Percentiles rank a stretch among this genome's conserved stretches.
Conservation (phyloP, 2,888 invertebrate genomes). For the Nebria salina region DNA sequence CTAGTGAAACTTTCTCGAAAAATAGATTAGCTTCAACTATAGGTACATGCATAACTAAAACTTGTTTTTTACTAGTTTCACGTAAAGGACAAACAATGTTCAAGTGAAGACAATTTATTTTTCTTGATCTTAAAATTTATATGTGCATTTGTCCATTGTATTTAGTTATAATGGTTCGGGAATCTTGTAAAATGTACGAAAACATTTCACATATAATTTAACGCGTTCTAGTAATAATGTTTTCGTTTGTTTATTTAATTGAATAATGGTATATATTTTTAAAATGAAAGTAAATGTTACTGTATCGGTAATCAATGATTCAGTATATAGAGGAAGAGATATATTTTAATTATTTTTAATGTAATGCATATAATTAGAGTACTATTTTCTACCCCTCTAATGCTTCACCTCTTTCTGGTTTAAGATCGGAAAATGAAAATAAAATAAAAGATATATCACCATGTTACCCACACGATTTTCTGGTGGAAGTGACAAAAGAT, state of each 20-base stretch:
- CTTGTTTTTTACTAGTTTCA: neutral
- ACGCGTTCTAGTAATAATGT: neutral
- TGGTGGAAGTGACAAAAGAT: conserved; percentile 59
- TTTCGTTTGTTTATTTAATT: too few species aligned
- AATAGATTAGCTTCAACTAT: neutral
- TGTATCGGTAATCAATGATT: too few species aligned
- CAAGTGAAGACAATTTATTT: too few species aligned
- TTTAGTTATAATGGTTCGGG: neutral
- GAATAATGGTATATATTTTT: too few species aligned
- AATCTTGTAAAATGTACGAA: neutral
- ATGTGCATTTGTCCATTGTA: neutral
- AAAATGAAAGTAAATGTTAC: too few species aligned
- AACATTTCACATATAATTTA: neutral
- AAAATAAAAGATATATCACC: conserved; percentile 56
- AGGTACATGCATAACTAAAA: neutral
- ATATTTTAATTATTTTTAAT: too few species aligned
- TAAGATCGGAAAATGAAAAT: conserved; percentile 48
- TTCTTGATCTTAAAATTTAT: too few species aligned
- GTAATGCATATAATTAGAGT: too few species aligned
- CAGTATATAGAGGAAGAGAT: too few species aligned
- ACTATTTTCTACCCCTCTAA: neutral
- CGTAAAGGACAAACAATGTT: too few species aligned
- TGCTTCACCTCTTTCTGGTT: conserved; percentile 31
- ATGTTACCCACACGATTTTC: conserved; percentile 58
- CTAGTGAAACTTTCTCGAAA: neutral